Base-by-base conservation (phyloP, 2,797 vertebrate species). In the Thaleichthys pacificus region DNA sequence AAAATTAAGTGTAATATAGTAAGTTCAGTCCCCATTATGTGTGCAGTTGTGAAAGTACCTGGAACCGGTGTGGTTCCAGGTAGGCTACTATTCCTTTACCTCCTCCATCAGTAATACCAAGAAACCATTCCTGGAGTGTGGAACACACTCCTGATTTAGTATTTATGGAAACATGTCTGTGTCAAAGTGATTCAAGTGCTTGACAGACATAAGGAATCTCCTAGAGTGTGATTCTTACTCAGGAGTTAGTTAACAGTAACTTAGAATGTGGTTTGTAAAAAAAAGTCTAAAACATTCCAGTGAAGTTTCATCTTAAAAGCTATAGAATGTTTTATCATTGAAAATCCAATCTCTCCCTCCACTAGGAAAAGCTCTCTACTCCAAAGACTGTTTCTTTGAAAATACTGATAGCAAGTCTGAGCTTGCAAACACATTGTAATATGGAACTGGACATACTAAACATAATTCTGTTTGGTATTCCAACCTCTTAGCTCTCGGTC, bases 171-270 rank as follows among this genome's bases (percentile, higher is more conserved):
- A 7, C 62, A n/a, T n/a, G n/a, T n/a, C n/a, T 42, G n/a, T 62
- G 71, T 32, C 67, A 68, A 75, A 79, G 70, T 83, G 82, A 83
- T 86, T 84, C 2, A 80, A 87, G 84, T 82, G 71, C 72, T 70
- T 3, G 47, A 65, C 4, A 74, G 26, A 73, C n/a, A 71, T 22
- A 51, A 68, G 2, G 30, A 35, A n/a, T 56, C 15, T 8, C 5
- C 2, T 21, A 69, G 47, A 38, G 21, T 28, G 35, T 54, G 51
- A 56, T n/a, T n/a, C 19, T 51, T 51, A 51, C 49, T 51, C 12
- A 51, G 49, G 49, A 51, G 49, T 51, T 19, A 51, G 49, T 19
- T 19, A 56, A 56, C 51, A 17, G 51, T n/a, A 8, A 56, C 6
- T 56, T 7, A 56, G 51, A 56, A 54, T 54, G 51, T 54, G 51